Base-by-base conservation (phyloP, 2,888 invertebrate genomes). In the Euclidia mi region DNA sequence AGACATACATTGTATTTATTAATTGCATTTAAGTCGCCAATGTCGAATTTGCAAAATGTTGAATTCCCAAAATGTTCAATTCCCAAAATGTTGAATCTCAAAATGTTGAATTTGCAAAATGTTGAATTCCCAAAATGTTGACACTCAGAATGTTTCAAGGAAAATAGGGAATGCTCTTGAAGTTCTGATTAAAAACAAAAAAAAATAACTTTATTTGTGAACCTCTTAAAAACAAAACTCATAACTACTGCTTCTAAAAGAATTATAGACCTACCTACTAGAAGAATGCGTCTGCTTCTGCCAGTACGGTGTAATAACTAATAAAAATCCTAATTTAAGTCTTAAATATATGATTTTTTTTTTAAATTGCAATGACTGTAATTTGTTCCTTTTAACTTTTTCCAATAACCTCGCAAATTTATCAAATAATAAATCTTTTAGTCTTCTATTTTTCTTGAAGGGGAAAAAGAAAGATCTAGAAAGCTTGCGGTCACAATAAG, bases 181-280 rank as follows among this genome's bases (percentile, higher is more conserved):
- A n/a, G n/a, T n/a, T n/a, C n/a, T n/a, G n/a, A n/a, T n/a, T n/a
- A n/a, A n/a, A n/a, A n/a, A n/a, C n/a, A n/a, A n/a, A n/a, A n/a
- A n/a, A n/a, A n/a, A n/a, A n/a, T n/a, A n/a, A n/a, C n/a, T 1
- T 29, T 9, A 3, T 29, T 12, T 9, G 14, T 15, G 11, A 29
- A 42, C 42, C 42, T 15, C 31, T 42, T 31, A 31, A 31, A 31
- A 31, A 31, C 31, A 31, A 31, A 31, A 31, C 31, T 31, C 31
- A 31, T 31, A 31, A 31, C 31, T 31, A 31, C 31, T 31, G 31
- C 31, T 11, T 31, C 9, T 31, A 31, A 4, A 31, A 31, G n/a
- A 31, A 31, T n/a, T n/a, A n/a, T n/a, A n/a, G n/a, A 31, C 31
- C 31, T 31, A 31, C 31, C 31, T 31, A 31, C 31, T 31, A 31